phyloP scores from a whole-genome alignment of 1,140 invertebrate genomes.

The Danaus plexippus region DNA sequence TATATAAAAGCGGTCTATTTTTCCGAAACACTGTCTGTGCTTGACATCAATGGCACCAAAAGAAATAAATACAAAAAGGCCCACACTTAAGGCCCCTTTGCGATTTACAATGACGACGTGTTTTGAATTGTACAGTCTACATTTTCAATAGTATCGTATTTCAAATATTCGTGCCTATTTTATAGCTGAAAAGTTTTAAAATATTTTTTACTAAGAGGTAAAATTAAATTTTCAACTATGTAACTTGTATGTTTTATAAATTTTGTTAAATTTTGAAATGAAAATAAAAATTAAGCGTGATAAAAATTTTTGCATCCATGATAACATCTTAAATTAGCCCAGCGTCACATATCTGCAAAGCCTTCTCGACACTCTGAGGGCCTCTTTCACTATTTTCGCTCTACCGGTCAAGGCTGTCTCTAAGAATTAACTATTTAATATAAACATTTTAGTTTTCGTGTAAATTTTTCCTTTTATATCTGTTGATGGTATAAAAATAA shows the following conservation, averaged over 20 bases:
- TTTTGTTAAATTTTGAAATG: background rate
- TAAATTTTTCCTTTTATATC: no score
- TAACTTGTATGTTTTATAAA: background rate
- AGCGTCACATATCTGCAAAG: conserved; percentile 8
- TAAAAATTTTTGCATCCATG: conserved; percentile 5
- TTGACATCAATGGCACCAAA: conserved; percentile 15
- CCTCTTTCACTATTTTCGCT: conserved; percentile 12
- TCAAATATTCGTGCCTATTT: background rate
- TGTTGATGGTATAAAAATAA: no score
- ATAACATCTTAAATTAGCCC: conserved; percentile 15
- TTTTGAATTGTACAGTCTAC: conserved; percentile 12
- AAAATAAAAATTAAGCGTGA: conserved; percentile 4
- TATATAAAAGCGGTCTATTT: conserved; percentile 7
- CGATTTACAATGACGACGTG: conserved; percentile 18
- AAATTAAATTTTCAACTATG: background rate
- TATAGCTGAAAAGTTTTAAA: background rate
- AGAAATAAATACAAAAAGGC: conserved; percentile 15
- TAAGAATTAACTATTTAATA: conserved; percentile 14
- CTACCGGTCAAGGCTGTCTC: conserved; percentile 16
- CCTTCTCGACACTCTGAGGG: conserved; percentile 11
- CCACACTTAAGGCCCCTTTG: conserved; percentile 9
- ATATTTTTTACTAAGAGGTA: background rate
- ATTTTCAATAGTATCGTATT: conserved; percentile 3
- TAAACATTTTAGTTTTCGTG: background rate
- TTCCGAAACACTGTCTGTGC: conserved; percentile 9